Percentiles rank a stretch among this genome's conserved stretches.
Evolutionary conservation across 2,888 invertebrate species (phyloP).

Genomic region (Melieria crassipennis): DNA sequence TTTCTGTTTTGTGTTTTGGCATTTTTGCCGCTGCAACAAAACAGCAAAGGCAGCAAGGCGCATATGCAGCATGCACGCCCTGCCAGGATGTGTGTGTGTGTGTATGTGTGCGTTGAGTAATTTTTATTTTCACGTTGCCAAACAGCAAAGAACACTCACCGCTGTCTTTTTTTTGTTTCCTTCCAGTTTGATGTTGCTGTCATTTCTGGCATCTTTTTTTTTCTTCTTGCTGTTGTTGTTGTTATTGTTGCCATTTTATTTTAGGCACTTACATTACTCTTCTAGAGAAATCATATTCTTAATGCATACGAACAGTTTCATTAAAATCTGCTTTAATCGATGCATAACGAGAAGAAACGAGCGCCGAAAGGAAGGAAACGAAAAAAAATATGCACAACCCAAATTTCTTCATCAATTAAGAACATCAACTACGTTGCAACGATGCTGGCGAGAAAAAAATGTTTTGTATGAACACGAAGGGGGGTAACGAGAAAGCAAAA

Average conservation of each 20-base stretch:
- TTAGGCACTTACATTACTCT: too few species aligned
- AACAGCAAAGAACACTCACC: background rate
- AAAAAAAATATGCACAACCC: background rate
- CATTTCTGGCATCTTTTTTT: too few species aligned
- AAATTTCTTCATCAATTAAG: slow-evolving; percentile 58
- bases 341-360: background rate
- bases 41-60: too few species aligned
- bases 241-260: too few species aligned
- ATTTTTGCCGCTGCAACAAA: background rate
- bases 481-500: too few species aligned
- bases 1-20: slow-evolving; percentile 11
- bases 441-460: slow-evolving; percentile 39
- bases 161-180: too few species aligned
- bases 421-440: slow-evolving; percentile 52
- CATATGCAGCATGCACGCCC: too few species aligned
- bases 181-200: too few species aligned
- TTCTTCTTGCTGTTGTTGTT: too few species aligned
- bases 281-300: too few species aligned
- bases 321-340: background rate
- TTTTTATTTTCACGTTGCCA: background rate
- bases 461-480: slow-evolving; percentile 24
- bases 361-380: background rate
- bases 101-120: background rate
- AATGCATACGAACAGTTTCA: too few species aligned
- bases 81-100: background rate